These are phyloP conservation scores for Taxidea taxus DNA, from an alignment of 2,113 vertebrate species.

Conservation along the genomic window DNA sequence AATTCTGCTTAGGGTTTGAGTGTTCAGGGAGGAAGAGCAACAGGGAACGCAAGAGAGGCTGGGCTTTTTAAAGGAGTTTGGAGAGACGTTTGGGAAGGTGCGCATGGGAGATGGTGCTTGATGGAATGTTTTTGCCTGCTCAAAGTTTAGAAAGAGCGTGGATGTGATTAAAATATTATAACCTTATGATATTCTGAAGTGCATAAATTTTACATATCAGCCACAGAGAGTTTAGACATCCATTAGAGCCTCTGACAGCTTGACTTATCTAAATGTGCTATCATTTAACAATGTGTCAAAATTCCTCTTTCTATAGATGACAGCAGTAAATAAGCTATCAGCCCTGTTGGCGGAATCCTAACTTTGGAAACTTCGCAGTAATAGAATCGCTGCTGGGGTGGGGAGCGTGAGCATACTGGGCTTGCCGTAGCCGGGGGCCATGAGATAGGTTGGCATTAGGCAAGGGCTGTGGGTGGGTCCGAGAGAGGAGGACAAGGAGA, in stretches of 20 bases:
- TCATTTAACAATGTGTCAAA: constrained; percentile 90
- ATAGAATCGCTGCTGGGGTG: constrained; percentile 20
- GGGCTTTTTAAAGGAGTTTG: background rate
- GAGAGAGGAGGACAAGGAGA: background rate
- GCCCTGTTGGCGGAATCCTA: constrained; percentile 80
- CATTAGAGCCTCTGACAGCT: constrained; percentile 89
- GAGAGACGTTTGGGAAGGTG: constrained; percentile 29
- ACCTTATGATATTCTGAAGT: constrained; percentile 87
- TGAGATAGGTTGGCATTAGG: background rate
- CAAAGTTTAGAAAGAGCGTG: constrained; percentile 75
- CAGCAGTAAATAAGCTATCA: constrained; percentile 89
- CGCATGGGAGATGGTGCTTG: background rate
- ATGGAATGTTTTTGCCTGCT: constrained; percentile 70
- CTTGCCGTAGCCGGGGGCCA: fast-evolving
- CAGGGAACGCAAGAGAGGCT: background rate
- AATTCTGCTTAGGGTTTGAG: background rate
- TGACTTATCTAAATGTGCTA: constrained; percentile 90
- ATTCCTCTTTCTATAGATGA: constrained; percentile 87
- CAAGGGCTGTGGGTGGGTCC: background rate
- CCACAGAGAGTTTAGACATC: constrained; percentile 87
- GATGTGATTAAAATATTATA: constrained; percentile 89
- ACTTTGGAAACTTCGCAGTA: constrained; percentile 77
- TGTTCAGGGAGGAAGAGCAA: background rate
- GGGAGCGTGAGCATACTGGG: background rate
- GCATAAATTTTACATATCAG: constrained; percentile 89